A percentile compares a stretch with the other conserved stretches of the same genome.
These are phyloP conservation scores for Columbina picui DNA, from an alignment of 2,113 vertebrate genomes.

Conservation along the genomic window DNA sequence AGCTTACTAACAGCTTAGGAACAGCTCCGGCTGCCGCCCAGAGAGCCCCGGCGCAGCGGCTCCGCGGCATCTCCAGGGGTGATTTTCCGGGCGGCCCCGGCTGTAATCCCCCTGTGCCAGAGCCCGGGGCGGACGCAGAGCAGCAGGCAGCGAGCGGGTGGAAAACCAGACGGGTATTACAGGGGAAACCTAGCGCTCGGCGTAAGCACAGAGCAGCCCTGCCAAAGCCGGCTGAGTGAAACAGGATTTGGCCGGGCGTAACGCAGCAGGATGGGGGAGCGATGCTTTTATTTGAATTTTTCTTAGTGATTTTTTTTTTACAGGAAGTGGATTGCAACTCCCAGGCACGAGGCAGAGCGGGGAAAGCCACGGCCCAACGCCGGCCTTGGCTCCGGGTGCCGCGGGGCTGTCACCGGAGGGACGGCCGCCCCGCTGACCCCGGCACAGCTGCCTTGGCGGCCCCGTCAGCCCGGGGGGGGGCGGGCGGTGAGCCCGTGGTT, in stretches of 20 bases:
- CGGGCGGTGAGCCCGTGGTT: neutral
- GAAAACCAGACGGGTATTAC: slow-evolving; percentile 9
- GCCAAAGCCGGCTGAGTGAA: neutral
- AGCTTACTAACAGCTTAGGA: neutral
- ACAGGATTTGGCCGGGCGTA: neutral
- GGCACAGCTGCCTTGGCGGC: neutral
- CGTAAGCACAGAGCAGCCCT: neutral
- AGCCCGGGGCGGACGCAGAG: neutral
- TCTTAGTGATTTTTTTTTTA: neutral
- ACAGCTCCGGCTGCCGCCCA: slow-evolving; percentile 28
- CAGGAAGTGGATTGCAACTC: neutral
- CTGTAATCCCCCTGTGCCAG: neutral
- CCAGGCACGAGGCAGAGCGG: neutral
- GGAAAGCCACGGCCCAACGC: neutral
- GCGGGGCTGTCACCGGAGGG: neutral
- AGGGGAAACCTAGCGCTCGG: neutral
- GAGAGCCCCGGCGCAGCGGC: neutral
- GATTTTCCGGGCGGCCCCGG: slow-evolving; percentile 7
- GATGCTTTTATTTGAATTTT: neutral
- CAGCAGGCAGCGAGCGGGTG: neutral
- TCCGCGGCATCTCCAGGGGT: neutral
- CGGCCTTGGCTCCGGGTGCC: neutral
- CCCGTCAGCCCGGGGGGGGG: neutral
- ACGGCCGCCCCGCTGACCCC: neutral
- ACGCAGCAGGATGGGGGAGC: neutral